Evolutionary conservation across 2,888 invertebrate genomes (phyloP).

Genomic region (Agrotis exclamationis): DNA sequence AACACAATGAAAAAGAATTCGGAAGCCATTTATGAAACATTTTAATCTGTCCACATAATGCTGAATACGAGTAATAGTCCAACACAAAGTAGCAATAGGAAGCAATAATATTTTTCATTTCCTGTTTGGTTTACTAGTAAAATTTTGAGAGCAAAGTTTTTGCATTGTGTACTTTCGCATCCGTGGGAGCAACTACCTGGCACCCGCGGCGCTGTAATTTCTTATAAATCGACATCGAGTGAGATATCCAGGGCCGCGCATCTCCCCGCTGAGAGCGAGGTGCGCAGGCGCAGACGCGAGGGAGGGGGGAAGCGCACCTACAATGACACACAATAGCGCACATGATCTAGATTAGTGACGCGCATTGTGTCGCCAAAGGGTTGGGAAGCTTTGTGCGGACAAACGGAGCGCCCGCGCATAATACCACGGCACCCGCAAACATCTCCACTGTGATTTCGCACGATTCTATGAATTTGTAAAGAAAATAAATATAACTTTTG

Average conservation of each 20-base stretch:
- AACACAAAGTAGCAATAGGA: slow-evolving; percentile 78
- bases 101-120: slow-evolving; percentile 88
- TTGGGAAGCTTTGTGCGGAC: slow-evolving; percentile 83
- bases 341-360: slow-evolving; percentile 91
- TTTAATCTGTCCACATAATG: slow-evolving; percentile 61
- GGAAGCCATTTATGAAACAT: slow-evolving; percentile 73
- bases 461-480: slow-evolving; percentile 90
- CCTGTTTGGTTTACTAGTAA: slow-evolving; percentile 84
- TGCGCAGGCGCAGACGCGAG: slow-evolving; percentile 55
- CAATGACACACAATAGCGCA: slow-evolving; percentile 86
- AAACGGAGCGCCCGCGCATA: slow-evolving; percentile 81
- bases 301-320: slow-evolving; percentile 65
- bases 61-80: slow-evolving; percentile 59
- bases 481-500: slow-evolving; percentile 91
- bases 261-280: slow-evolving; percentile 74
- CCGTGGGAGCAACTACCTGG: slow-evolving; percentile 90
- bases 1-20: slow-evolving; percentile 67
- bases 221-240: slow-evolving; percentile 91
- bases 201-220: slow-evolving; percentile 86
- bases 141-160: slow-evolving; percentile 82
- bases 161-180: slow-evolving; percentile 78
- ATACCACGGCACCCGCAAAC: slow-evolving; percentile 83
- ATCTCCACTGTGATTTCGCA: slow-evolving; percentile 88
- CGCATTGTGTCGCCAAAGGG: slow-evolving; percentile 91
- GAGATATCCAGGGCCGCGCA: slow-evolving; percentile 85